A percentile compares a stretch with the other conserved stretches of the same genome.
Evolutionary conservation across 1,140 invertebrate genomes (phyloP).

Genomic region (Hyles euphorbiae): DNA sequence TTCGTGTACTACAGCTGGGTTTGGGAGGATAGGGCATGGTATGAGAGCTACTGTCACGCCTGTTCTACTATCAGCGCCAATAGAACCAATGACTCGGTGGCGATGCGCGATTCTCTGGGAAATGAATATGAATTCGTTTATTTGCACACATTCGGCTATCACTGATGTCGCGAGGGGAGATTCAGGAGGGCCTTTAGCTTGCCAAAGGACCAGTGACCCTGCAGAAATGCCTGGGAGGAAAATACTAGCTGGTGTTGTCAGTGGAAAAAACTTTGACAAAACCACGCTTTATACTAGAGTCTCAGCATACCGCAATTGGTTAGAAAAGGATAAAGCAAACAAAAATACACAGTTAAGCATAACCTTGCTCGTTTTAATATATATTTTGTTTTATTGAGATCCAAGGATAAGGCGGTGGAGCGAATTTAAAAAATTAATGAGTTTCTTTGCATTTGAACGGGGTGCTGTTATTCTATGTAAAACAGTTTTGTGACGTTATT

Average conservation of each 20-base stretch:
- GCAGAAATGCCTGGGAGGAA: conserved; percentile 22
- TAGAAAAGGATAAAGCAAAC: conserved; percentile 15
- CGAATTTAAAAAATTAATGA: conserved; percentile 14
- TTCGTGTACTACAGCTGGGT: conserved; percentile 40
- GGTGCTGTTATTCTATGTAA: conserved; percentile 19
- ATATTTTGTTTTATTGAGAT: conserved; percentile 15
- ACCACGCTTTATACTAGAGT: conserved; percentile 51
- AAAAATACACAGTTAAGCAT: conserved; percentile 2
- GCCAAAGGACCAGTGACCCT: conserved; percentile 33
- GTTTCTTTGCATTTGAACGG: conserved; percentile 15
- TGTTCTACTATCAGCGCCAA: conserved; percentile 32
- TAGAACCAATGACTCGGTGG: conserved; percentile 31
- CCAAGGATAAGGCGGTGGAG: not conserved
- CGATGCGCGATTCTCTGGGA: conserved; percentile 45
- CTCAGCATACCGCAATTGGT: conserved; percentile 44
- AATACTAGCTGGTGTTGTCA: conserved; percentile 47
- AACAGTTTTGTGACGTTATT: conserved; percentile 1
- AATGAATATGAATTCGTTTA: conserved; percentile 48
- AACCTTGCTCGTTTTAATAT: conserved; percentile 17
- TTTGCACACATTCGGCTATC: conserved; percentile 42
- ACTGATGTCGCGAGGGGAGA: conserved; percentile 47
- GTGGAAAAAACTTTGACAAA: conserved; percentile 55
- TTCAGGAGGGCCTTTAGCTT: conserved; percentile 51
- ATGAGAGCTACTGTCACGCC: conserved; percentile 19
- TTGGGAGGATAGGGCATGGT: conserved; percentile 27